Evolutionary conservation across 30 jellyfish, hydroid and myxozoan species (phyloP), one percentile per base, ranked within the genome.

Genomic region (Hydra vulgaris): DNA sequence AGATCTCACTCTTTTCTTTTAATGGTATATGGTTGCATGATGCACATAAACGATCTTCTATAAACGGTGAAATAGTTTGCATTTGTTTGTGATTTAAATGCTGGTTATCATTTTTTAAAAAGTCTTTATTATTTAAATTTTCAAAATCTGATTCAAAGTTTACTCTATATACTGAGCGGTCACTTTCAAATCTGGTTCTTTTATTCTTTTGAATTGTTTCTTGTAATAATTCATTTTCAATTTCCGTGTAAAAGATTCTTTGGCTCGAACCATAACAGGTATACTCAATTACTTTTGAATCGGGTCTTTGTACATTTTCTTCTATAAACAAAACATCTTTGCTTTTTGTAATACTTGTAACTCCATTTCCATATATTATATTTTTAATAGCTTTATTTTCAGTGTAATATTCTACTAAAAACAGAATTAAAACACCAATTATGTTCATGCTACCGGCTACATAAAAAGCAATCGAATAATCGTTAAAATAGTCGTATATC

Each of bases 371-470:
- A 68, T 1, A 68, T 3, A 68, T 68, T 3, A 68, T 68, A 68
- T n/a, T n/a, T 68, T 20, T 8, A 15, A 5, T 3, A 12, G 17
- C 77, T 68, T 23, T 68, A 12, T 73, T 26, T n/a, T 78, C 77
- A 1, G 52, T 61, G 25, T 56, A 80, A 17, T 23, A 85, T 24
- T 92, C 96, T 1, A 88, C 86, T 22, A 94, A 73, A 81, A 86
- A 94, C 78, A 94, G 85, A 67, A 94, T 87, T 17, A 89, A 71
- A 0, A 94, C 99, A 25, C 99, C 99, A 8, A 88, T 88, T 17
- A 95, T 89, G 94, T 88, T 94, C 79, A 86, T 81, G 27, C 92
- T 88, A 16, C 99, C 99, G 19, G 99, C 96, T 7, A 88, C 99
- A 76, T 77, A 88, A 75, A 94, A 94, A 0, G 99, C 96, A 72